These are phyloP conservation scores for Sericinus montela DNA, from an alignment of 2,888 invertebrate species.

Conservation along the genomic window DNA sequence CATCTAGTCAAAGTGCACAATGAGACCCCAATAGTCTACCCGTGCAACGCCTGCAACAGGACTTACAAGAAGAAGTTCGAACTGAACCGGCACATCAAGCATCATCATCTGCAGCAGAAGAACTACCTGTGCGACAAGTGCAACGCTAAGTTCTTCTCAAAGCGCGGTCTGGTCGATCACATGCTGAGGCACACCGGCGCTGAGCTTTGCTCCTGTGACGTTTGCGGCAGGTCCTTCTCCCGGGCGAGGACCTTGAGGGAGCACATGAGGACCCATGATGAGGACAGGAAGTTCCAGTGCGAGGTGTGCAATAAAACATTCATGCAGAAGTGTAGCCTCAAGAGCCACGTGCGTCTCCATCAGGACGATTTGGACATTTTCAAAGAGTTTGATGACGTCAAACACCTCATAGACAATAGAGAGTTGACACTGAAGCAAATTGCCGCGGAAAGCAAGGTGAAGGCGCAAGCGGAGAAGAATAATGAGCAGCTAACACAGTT, in stretches of 20 bases:
- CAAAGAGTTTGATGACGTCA: constrained; percentile 72
- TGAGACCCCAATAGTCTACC: constrained; percentile 50
- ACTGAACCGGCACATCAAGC: constrained; percentile 63
- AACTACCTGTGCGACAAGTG: constrained; percentile 64
- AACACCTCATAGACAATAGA: constrained; percentile 66
- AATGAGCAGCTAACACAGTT: constrained; percentile 35
- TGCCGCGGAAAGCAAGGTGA: constrained; percentile 60
- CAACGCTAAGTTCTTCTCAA: constrained; percentile 66
- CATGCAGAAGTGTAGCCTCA: constrained; percentile 65
- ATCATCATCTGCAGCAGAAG: constrained; percentile 65
- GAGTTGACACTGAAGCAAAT: constrained; percentile 68
- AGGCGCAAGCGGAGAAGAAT: constrained; percentile 43
- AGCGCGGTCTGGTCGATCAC: constrained; percentile 61
- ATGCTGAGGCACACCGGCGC: constrained; percentile 53
- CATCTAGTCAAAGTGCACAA: constrained; percentile 64
- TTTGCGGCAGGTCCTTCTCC: constrained; percentile 59
- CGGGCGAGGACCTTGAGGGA: constrained; percentile 54
- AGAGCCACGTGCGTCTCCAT: constrained; percentile 60
- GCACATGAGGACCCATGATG: constrained; percentile 59
- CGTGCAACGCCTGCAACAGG: constrained; percentile 69
- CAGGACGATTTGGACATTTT: constrained; percentile 71
- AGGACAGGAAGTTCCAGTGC: constrained; percentile 58
- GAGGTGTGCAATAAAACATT: constrained; percentile 66
- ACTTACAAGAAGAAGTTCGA: constrained; percentile 69
- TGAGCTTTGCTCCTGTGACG: constrained; percentile 50